Percentiles rank a stretch among this genome's conserved stretches.
Evolutionary conservation across 2,888 invertebrate species (phyloP).

Genomic region (Bembecia ichneumoniformis): DNA sequence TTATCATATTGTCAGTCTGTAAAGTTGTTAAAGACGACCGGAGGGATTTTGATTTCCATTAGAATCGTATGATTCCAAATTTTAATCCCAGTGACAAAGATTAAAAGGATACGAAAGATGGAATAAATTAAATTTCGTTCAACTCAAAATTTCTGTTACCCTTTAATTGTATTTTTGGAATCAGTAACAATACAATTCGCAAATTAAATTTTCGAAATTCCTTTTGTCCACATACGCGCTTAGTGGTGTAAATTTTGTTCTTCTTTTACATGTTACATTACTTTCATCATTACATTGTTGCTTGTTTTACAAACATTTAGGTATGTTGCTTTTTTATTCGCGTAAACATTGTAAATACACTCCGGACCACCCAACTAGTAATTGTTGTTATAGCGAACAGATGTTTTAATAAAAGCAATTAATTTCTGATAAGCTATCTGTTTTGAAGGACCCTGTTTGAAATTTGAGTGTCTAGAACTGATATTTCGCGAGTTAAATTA

Average conservation of each 20-base stretch:
- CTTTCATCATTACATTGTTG: constrained; percentile 24
- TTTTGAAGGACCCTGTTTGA: constrained; percentile 7
- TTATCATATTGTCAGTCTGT: too few species aligned
- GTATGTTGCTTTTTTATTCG: constrained; percentile 23
- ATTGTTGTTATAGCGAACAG: constrained; percentile 19
- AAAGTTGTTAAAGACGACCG: too few species aligned
- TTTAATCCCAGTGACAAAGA: too few species aligned
- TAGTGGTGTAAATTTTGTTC: neutral
- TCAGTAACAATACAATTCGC: too few species aligned
- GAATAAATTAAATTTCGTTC: too few species aligned
- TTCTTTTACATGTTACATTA: neutral
- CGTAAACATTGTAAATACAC: constrained; percentile 23
- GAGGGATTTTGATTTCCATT: too few species aligned
- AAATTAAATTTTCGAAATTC: too few species aligned
- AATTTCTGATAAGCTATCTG: constrained; percentile 39
- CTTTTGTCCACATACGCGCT: too few species aligned
- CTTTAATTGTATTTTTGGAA: too few species aligned
- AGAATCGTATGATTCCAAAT: too few species aligned
- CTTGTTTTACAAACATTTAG: constrained; percentile 40
- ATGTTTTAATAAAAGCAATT: constrained; percentile 38
- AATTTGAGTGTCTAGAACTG: neutral
- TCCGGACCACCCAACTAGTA: constrained; percentile 27
- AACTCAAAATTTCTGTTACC: too few species aligned
- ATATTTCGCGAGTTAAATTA: neutral
- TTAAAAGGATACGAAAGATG: too few species aligned